phyloP scores from a whole-genome alignment of 35 echinoderm and acorn worm species.

The Chiridota heheva region DNA sequence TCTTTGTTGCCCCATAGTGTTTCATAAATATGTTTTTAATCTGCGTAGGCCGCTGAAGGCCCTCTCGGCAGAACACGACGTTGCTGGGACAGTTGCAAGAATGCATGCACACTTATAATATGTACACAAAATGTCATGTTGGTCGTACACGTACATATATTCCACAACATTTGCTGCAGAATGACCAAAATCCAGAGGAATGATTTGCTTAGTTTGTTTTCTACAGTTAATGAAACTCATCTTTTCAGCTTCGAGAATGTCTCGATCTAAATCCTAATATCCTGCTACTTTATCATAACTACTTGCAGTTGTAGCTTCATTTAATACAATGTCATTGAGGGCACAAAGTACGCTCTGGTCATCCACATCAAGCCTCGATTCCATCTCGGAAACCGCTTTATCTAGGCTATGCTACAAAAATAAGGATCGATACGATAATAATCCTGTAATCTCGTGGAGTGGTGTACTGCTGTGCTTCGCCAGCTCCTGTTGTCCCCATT shows the following conservation, averaged over 20 bases:
- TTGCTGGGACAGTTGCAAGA: too few species aligned
- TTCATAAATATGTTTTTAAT: too few species aligned
- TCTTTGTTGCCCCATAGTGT: too few species aligned
- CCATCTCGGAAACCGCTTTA: too few species aligned
- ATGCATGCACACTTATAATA: too few species aligned
- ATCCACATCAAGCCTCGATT: too few species aligned
- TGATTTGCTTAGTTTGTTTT: slow-evolving; percentile 13
- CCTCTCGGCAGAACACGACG: too few species aligned
- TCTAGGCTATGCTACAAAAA: slow-evolving; percentile 1
- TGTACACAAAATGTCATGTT: too few species aligned
- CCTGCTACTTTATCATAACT: slow-evolving; percentile 35
- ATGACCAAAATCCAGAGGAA: neutral
- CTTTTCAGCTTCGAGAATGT: slow-evolving; percentile 28
- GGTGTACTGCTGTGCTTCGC: slow-evolving; percentile 10
- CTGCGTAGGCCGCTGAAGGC: too few species aligned
- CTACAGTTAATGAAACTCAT: slow-evolving; percentile 31
- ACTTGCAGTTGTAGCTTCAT: slow-evolving; percentile 27
- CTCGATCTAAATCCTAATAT: too few species aligned
- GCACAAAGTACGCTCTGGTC: too few species aligned
- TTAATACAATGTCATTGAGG: slow-evolving; percentile 12
- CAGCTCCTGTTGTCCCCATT: slow-evolving; percentile 16
- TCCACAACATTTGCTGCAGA: slow-evolving; percentile 6
- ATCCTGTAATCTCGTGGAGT: neutral
- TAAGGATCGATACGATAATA: neutral
- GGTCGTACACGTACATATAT: slow-evolving; percentile 13